Conservation (phyloP, 1,140 invertebrate genomes). For the Notospermus geniculatus region DNA sequence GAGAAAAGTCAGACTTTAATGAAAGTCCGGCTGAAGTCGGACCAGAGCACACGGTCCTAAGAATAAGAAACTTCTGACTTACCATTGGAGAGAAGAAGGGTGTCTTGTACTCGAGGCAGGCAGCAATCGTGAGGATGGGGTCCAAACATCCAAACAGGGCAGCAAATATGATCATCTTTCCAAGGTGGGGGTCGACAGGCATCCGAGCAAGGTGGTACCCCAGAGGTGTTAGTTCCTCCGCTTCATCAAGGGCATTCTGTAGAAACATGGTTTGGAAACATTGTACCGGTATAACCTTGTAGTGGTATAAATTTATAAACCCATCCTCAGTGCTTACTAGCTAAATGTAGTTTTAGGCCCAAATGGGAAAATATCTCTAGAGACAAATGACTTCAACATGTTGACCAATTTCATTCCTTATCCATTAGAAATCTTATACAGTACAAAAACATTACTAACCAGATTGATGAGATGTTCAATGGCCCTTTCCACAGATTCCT, state of each 20-base stretch:
- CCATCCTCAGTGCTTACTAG: too few species aligned
- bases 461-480: slow-evolving; percentile 64
- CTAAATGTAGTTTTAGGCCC: too few species aligned
- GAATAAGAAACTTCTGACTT: slow-evolving; percentile 26
- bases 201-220: slow-evolving; percentile 84
- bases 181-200: slow-evolving; percentile 82
- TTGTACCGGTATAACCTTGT: too few species aligned
- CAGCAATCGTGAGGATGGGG: slow-evolving; percentile 81
- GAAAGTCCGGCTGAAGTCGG: too few species aligned
- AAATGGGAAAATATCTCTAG: too few species aligned
- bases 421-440: too few species aligned
- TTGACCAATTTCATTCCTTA: too few species aligned
- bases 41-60: background rate
- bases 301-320: too few species aligned
- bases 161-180: slow-evolving; percentile 85
- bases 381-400: too few species aligned
- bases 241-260: slow-evolving; percentile 75
- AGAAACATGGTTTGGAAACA: too few species aligned
- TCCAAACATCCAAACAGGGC: slow-evolving; percentile 84
- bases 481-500: slow-evolving; percentile 90
- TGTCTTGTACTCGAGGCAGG: slow-evolving; percentile 82
- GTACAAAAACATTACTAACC: too few species aligned
- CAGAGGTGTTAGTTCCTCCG: slow-evolving; percentile 79
- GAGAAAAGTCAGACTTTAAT: too few species aligned
- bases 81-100: slow-evolving; percentile 78